Base-by-base conservation (phyloP, 2,888 invertebrate genomes). In the Acleris literana region DNA sequence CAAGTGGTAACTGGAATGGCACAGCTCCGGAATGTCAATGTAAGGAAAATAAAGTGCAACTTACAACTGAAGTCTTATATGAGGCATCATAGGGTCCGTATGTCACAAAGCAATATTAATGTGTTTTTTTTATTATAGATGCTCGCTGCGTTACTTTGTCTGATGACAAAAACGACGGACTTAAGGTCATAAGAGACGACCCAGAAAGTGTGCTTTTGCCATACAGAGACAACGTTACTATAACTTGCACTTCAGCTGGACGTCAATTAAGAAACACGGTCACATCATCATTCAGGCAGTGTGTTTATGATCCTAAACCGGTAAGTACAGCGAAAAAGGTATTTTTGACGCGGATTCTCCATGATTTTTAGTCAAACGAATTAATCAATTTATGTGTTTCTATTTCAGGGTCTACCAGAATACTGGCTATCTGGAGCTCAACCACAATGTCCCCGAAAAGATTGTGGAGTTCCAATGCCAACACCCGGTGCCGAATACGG, bases 401-500 rank as follows among this genome's bases (percentile, higher is more conserved):
- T 44, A 64, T 87, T 84, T 57, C 74, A 95, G 94, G 97, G 97
- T 78, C 93, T 97, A 64, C 97, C 97, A 1, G 97, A 97, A 79
- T 98, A 98, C 79, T 98, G 97, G 98, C 88, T 98, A 3, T 97
- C 98, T 62, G 98, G 98, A 59, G 93, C 95, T 53, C 94, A 95
- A 74, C 98, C 98, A 0, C 95, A 96, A 57, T 98, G 98, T 79
- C 97, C 97, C 2, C 93, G 98, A 74, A 95, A 96, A 61, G 97
- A 99, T 78, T 99, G 99, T 80, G 98, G 98, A n/a, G 88, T 95
- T 9, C 99, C 99, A 16, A 95, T 97, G 85, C 96, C 97, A 55
- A 97, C 98, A 16, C 97, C 98, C 9, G 99, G 99, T 25, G 98
- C 98, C 1, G 97, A 97, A 84, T 99, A 98, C 78, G 98, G 98